Evolutionary conservation across 1,140 invertebrate species (phyloP).

Genomic region (Pseudomyrmex dendroicus): DNA sequence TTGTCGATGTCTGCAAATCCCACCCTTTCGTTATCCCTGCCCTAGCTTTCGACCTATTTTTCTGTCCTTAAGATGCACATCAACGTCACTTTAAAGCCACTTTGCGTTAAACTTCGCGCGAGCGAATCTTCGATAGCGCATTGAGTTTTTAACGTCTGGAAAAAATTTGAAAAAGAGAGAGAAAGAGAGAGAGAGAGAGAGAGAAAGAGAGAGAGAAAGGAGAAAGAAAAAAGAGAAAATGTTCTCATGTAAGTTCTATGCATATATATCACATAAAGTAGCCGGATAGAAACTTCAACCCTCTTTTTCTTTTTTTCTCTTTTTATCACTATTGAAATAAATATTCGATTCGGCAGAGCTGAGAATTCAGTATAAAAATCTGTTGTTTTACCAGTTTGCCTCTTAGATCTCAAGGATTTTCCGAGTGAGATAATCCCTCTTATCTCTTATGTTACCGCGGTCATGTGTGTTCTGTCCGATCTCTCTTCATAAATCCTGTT

Average conservation of each 20-base stretch:
- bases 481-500: not conserved
- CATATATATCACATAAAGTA: constrained; percentile 21
- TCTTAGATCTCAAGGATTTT: constrained; percentile 27
- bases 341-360: constrained; percentile 17
- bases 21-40: constrained; percentile 35
- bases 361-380: constrained; percentile 1
- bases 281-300: not conserved
- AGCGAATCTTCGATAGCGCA: constrained; percentile 38
- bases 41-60: constrained; percentile 52
- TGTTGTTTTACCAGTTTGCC: constrained; percentile 6
- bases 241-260: not conserved
- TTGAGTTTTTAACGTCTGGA: constrained; percentile 50
- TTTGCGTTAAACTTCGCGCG: constrained; percentile 42
- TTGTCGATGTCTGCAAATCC: constrained; percentile 46
- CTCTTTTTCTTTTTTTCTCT: not conserved
- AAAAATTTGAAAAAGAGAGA: constrained; percentile 39
- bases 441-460: constrained; percentile 2
- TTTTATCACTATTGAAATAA: not conserved
- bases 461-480: not conserved
- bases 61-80: constrained; percentile 45
- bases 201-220: too few species aligned
- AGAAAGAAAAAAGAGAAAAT: not conserved
- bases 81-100: constrained; percentile 35
- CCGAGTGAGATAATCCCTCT: constrained; percentile 5
- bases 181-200: too few species aligned